Conservation (phyloP, 1,140 invertebrate genomes). For the Tenebrio molitor region DNA sequence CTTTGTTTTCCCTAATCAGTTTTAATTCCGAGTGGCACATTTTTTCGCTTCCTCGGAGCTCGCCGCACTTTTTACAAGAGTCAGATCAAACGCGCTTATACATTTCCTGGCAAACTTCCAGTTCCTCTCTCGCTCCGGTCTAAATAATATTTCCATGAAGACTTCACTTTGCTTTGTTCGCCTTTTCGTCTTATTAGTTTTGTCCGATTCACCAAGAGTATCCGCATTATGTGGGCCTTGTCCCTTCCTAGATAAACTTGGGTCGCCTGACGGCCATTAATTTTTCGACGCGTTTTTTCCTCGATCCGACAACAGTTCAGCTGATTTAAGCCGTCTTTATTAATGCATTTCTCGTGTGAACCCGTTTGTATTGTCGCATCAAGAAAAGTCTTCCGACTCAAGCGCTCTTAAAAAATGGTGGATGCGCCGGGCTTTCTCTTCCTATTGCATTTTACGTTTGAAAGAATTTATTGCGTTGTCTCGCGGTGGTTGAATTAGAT, state of each 20-base stretch:
- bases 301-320: not conserved
- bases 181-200: constrained; percentile 21
- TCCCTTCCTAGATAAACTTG: not conserved
- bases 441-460: too few species aligned
- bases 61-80: not conserved
- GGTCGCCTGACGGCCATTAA: not conserved
- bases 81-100: not conserved
- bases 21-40: too few species aligned
- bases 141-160: constrained; percentile 17
- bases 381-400: too few species aligned
- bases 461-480: too few species aligned
- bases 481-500: too few species aligned
- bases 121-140: not conserved
- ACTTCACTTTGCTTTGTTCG: constrained; percentile 17
- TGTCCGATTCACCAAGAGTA: constrained; percentile 6
- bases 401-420: too few species aligned
- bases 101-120: constrained; percentile 16
- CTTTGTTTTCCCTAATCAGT: too few species aligned
- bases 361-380: too few species aligned
- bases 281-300: not conserved
- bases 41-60: not conserved
- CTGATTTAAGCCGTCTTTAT: not conserved
- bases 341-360: not conserved
- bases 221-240: not conserved
- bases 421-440: too few species aligned